A percentile compares a stretch with the other conserved stretches of the same genome.
Conservation (phyloP, 2,113 vertebrate genomes). For the Microcebus tavaratra region DNA sequence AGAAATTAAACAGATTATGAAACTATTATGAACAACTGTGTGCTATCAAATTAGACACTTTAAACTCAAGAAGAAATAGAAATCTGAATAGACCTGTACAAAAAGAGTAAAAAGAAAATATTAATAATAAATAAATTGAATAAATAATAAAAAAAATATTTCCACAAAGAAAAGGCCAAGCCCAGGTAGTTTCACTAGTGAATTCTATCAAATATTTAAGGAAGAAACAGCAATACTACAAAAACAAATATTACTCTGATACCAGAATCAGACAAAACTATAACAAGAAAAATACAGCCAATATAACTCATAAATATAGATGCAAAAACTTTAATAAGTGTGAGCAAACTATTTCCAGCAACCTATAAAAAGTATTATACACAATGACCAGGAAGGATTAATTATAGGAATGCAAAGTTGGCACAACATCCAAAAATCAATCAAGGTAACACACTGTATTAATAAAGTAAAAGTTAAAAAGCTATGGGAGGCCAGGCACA, state of each 20-base stretch:
- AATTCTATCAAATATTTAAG: conserved; percentile 1
- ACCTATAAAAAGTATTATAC: not conserved
- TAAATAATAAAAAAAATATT: not conserved
- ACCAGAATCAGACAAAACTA: not conserved
- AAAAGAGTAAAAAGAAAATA: not conserved
- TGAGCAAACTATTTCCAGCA: not conserved
- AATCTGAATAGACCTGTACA: not conserved
- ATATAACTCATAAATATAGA: not conserved
- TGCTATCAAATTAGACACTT: not conserved
- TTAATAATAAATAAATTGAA: not conserved
- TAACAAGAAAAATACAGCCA: not conserved
- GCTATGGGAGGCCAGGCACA: no score
- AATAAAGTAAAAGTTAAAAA: not conserved
- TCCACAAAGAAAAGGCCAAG: not conserved
- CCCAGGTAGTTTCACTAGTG: not conserved
- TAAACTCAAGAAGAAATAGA: not conserved
- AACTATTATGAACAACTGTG: not conserved
- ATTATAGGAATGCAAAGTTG: not conserved
- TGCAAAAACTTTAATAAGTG: not conserved
- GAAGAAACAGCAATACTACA: not conserved
- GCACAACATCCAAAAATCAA: not conserved
- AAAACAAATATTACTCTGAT: not conserved
- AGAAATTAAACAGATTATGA: not conserved
- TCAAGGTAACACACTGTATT: not conserved
- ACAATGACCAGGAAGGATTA: not conserved